Evolutionary conservation across 2,113 vertebrate species (phyloP), one percentile per base, ranked within the genome.

Genomic region (Psephotus haematonotus): DNA sequence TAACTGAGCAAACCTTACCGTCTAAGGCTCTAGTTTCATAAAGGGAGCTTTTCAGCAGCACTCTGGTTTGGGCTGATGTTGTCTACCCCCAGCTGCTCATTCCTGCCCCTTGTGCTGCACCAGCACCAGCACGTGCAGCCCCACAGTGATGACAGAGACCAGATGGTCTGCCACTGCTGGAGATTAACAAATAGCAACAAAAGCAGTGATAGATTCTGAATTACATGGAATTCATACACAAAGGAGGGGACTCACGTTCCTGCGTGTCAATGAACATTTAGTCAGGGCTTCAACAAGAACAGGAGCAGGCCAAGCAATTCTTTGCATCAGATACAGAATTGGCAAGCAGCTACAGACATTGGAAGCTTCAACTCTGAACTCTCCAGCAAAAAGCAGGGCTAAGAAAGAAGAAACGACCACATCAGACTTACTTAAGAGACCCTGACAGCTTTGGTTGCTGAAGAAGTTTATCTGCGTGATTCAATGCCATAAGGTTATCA

Each of bases 401-500:
- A 50, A 93, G 70, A 75, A 83, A 86, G 50, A 89, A 82, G 49
- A 68, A 80, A 75, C 13, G 12, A 53, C 24, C 29, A 55, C 33
- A 37, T 29, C 39, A 92, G 65, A 98, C 99, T 98, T 98, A 99
- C 99, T 99, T 99, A 41, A 99, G 98, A 43, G 99, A 99, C 78
- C 99, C 99, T 7, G 99, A 99, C 85, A 99, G 98, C 96, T 99
- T 99, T 60, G 98, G 98, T 94, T 99, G 99, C 97, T 99, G 99
- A 75, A 99, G 98, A 75, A 99, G 99, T 92, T 99, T 99, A 86
- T 99, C 99, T 52, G 99, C 99, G 1, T 99, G 99, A 94, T 98
- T 99, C 86, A 99, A 92, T 86, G 99, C 99, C 99, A 99, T 99
- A 28, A 99, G 98, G 97, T 99, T 99, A 94, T 99, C 99, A 19